Evolutionary conservation across 2,113 vertebrate genomes (phyloP).

Genomic region (Felis chaus): DNA sequence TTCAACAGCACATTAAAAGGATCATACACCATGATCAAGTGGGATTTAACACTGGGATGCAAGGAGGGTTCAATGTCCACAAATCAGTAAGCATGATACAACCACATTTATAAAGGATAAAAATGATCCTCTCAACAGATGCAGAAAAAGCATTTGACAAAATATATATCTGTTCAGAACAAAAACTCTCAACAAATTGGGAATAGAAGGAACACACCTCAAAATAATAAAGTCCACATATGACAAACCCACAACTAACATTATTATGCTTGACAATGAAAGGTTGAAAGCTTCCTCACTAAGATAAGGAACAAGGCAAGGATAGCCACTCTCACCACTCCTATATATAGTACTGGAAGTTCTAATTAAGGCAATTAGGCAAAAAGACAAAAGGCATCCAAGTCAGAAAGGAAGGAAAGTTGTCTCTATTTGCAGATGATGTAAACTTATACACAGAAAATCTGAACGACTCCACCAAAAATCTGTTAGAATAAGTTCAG

Average conservation of each 20-base stretch:
- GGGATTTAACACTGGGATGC: not conserved
- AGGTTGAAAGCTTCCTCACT: not conserved
- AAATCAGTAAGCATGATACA: not conserved
- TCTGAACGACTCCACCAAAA: not conserved
- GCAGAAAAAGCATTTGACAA: not conserved
- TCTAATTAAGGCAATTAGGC: not conserved
- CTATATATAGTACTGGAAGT: not conserved
- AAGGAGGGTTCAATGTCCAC: not conserved
- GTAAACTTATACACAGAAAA: not conserved
- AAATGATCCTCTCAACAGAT: not conserved
- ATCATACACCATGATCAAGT: not conserved
- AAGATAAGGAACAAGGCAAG: not conserved
- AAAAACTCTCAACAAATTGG: not conserved
- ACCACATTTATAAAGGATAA: not conserved
- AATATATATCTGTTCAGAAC: not conserved
- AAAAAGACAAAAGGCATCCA: not conserved
- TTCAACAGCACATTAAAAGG: not conserved
- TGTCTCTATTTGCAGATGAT: not conserved
- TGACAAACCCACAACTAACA: not conserved
- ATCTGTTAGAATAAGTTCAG: not conserved
- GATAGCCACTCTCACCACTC: not conserved
- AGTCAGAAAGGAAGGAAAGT: not conserved
- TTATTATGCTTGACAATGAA: not conserved
- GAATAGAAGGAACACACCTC: not conserved
- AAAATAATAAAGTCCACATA: not conserved